A percentile compares a stretch with the other conserved stretches of the same genome.
phyloP scores from a whole-genome alignment of 2,888 invertebrate genomes.

The Diadegma fenestrale region DNA sequence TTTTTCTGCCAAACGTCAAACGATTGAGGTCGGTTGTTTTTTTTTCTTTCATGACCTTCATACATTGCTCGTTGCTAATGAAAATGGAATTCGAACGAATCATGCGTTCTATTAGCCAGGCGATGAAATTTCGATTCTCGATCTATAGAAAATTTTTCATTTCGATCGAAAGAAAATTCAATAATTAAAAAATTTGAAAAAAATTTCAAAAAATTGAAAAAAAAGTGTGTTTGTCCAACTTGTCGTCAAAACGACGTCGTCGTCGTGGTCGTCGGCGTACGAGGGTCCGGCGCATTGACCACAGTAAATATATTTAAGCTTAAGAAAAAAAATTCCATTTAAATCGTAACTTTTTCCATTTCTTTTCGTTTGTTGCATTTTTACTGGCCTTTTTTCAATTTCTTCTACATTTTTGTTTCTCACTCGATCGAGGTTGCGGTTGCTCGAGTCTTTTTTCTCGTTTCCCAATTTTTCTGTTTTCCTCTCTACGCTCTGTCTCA shows the following conservation, averaged over 20 bases:
- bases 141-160: slow-evolving; percentile 10
- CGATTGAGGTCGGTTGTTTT: slow-evolving; percentile 18
- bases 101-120: slow-evolving; percentile 68
- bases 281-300: slow-evolving; percentile 74
- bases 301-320: slow-evolving; percentile 76
- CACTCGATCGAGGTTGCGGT: slow-evolving; percentile 46
- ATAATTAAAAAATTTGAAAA: too few species aligned
- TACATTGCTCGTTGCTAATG: slow-evolving; percentile 11
- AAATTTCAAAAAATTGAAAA: background rate
- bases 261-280: slow-evolving; percentile 75
- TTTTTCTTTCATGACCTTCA: slow-evolving; percentile 36
- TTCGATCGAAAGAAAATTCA: slow-evolving; percentile 3
- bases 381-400: slow-evolving; percentile 27
- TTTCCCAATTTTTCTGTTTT: slow-evolving; percentile 1
- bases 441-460: slow-evolving; percentile 24
- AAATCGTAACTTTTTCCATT: slow-evolving; percentile 34
- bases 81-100: slow-evolving; percentile 15
- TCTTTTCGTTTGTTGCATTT: slow-evolving; percentile 37
- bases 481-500: slow-evolving; percentile 2
- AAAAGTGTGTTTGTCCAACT: slow-evolving; percentile 14
- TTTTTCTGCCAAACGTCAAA: background rate
- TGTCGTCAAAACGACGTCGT: slow-evolving; percentile 70
- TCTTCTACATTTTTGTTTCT: slow-evolving; percentile 27
- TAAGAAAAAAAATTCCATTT: slow-evolving; percentile 64
- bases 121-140: slow-evolving; percentile 7